A percentile compares a stretch with the other conserved stretches of the same genome.
Evolutionary conservation across 2,888 invertebrate species (phyloP).

Genomic region (Rambutsinella grinnellia): DNA sequence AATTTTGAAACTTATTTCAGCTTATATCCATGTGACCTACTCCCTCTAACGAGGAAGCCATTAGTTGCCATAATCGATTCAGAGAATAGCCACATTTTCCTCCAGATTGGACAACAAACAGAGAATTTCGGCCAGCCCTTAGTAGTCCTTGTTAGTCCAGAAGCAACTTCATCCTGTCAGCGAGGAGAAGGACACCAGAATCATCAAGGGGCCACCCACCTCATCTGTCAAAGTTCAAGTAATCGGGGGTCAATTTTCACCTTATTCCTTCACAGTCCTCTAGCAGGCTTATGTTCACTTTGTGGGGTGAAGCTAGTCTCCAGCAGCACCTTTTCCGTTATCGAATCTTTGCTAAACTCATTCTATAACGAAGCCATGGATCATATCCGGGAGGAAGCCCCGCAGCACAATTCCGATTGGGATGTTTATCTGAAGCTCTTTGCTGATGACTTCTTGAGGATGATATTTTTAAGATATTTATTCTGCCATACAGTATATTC

Average conservation of each 20-base stretch:
- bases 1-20: conserved; percentile 68
- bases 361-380: conserved; percentile 39
- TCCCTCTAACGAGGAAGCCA: conserved; percentile 92
- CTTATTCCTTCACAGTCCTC: conserved; percentile 93
- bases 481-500: conserved; percentile 93
- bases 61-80: conserved; percentile 95
- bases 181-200: conserved; percentile 73
- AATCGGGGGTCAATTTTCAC: conserved; percentile 90
- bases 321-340: conserved; percentile 29
- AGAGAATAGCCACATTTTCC: conserved; percentile 93
- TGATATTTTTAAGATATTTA: conserved; percentile 88
- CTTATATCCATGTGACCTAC: conserved; percentile 93
- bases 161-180: conserved; percentile 70
- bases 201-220: conserved; percentile 74
- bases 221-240: conserved; percentile 68
- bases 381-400: conserved; percentile 31
- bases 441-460: conserved; percentile 93
- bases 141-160: conserved; percentile 93
- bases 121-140: conserved; percentile 87
- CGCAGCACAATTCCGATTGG: conserved; percentile 41
- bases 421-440: conserved; percentile 82
- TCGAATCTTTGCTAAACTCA: conserved; percentile 31
- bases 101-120: conserved; percentile 82
- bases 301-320: conserved; percentile 84
- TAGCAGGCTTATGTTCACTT: conserved; percentile 91